Conservation (phyloP, 2,797 vertebrate genomes). For the Gymnocypris eckloni region DNA sequence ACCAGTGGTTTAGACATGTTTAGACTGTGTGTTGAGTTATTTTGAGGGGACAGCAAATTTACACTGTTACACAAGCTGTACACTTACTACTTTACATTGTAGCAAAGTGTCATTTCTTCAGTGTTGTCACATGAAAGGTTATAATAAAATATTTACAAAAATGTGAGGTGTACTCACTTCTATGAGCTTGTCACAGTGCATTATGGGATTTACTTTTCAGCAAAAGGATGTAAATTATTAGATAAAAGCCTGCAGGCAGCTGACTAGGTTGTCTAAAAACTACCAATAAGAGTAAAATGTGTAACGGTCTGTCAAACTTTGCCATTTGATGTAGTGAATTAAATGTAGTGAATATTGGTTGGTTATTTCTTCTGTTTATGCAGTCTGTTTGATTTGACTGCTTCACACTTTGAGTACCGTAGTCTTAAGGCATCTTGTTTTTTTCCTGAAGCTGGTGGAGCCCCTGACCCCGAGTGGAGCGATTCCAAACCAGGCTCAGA, state of each 20-base stretch:
- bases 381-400: constrained; percentile 1
- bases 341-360: neutral
- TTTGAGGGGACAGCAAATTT: too few species aligned
- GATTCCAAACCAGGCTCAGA: constrained; percentile 96
- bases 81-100: too few species aligned
- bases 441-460: constrained; percentile 86
- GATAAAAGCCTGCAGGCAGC: neutral
- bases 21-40: too few species aligned
- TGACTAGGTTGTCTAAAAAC: neutral
- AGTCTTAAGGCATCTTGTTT: neutral
- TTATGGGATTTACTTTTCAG: neutral
- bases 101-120: too few species aligned
- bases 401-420: neutral
- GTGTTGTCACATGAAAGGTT: too few species aligned
- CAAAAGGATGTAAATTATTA: neutral
- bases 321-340: neutral
- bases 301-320: neutral
- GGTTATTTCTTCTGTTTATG: neutral
- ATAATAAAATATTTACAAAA: too few species aligned
- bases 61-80: too few species aligned
- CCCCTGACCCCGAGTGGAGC: constrained; percentile 95
- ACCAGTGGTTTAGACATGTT: too few species aligned
- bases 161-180: too few species aligned
- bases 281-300: neutral
- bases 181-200: neutral